phyloP scores from a whole-genome alignment of 2,113 vertebrate genomes.

The Leptobrachium ailaonicum region DNA sequence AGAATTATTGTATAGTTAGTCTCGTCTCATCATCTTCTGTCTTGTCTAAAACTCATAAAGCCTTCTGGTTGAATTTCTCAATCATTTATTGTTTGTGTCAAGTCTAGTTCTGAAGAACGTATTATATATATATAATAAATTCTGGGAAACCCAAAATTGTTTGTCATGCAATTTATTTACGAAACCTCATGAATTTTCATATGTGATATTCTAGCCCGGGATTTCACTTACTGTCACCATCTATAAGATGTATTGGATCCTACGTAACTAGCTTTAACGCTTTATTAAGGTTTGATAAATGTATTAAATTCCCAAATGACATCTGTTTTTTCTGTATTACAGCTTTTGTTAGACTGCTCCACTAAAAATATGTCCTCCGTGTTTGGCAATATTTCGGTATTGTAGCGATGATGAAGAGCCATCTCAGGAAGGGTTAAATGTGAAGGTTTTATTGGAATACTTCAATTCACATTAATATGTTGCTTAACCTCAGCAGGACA shows the following conservation, averaged over 20 bases:
- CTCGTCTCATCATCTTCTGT: conserved; percentile 42
- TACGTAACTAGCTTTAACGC: conserved; percentile 40
- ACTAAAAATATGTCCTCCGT: conserved; percentile 18
- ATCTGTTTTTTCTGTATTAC: conserved; percentile 23
- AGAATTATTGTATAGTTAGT: conserved; percentile 46
- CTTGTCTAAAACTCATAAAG: conserved; percentile 46
- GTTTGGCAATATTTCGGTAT: conserved; percentile 12
- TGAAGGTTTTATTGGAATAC: too few relatives aligned
- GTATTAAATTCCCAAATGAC: conserved; percentile 36
- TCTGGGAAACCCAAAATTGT: conserved; percentile 36
- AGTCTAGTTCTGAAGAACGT: conserved; percentile 30
- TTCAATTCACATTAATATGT: too few relatives aligned
- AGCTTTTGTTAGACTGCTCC: conserved; percentile 13
- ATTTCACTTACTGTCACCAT: conserved; percentile 43
- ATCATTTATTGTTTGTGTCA: conserved; percentile 47
- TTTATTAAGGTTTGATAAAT: conserved; percentile 46
- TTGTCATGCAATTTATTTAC: conserved; percentile 44
- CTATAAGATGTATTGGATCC: conserved; percentile 41
- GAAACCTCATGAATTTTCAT: conserved; percentile 45
- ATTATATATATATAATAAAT: conserved; percentile 33
- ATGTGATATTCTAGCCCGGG: conserved; percentile 26
- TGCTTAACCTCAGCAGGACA: too few relatives aligned
- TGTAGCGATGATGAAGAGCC: neutral
- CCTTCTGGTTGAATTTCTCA: conserved; percentile 45
- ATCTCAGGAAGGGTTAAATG: neutral